Evolutionary conservation across 2,888 invertebrate species (phyloP).

Genomic region (Heteromurus nitidus): DNA sequence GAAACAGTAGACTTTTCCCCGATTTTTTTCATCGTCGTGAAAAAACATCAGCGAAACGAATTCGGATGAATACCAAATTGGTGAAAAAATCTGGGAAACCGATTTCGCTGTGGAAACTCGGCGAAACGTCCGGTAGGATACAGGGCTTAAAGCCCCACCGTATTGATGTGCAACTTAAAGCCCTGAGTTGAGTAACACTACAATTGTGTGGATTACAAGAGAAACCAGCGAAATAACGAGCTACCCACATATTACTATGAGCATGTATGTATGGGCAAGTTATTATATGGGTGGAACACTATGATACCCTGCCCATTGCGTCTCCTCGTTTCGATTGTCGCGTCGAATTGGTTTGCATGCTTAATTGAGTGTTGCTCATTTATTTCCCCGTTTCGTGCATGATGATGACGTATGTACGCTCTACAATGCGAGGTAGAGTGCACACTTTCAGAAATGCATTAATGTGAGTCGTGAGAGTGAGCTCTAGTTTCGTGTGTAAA

Average conservation of each 20-base stretch:
- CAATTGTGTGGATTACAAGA: too few species aligned
- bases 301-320: conserved; percentile 20
- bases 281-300: background rate
- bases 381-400: conserved; percentile 47
- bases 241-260: too few species aligned
- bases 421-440: background rate
- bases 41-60: background rate
- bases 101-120: too few species aligned
- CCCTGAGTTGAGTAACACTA: too few species aligned
- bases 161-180: too few species aligned
- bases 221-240: too few species aligned
- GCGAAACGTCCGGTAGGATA: too few species aligned
- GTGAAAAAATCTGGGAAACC: background rate
- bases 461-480: background rate
- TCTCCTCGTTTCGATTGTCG: conserved; percentile 20
- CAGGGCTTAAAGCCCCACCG: too few species aligned
- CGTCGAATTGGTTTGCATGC: conserved; percentile 58
- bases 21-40: background rate
- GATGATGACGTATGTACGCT: conserved; percentile 14
- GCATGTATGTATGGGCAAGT: background rate
- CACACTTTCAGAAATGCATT: background rate
- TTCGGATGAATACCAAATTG: background rate
- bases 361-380: conserved; percentile 65
- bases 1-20: conserved; percentile 2
- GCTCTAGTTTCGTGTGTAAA: background rate